Conservation (phyloP, 2,113 vertebrate species). For the Eptesicus fuscus region DNA sequence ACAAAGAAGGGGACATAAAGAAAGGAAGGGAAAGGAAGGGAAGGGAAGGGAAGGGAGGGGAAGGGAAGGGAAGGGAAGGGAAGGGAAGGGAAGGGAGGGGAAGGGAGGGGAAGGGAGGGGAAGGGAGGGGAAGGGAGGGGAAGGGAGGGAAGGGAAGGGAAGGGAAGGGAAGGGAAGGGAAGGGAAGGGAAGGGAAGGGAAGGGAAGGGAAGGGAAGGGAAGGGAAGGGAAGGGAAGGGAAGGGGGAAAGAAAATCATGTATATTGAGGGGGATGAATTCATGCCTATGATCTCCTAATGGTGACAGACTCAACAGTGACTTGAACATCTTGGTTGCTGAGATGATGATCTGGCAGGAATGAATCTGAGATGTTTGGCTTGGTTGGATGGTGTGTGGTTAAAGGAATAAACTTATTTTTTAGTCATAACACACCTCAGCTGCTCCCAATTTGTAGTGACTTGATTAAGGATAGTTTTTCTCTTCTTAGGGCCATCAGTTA, state of each 20-base stretch:
- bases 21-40: background rate
- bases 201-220: background rate
- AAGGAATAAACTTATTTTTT: background rate
- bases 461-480: background rate
- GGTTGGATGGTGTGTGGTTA: background rate
- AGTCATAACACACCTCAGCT: background rate
- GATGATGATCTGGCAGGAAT: background rate
- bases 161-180: too few relatives aligned
- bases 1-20: background rate
- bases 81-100: background rate
- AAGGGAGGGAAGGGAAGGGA: background rate
- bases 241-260: background rate
- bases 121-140: background rate
- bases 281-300: background rate
- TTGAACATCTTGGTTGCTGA: background rate
- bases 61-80: background rate
- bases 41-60: background rate
- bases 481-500: background rate
- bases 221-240: background rate
- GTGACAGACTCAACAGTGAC: background rate
- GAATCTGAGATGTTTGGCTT: background rate
- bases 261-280: background rate
- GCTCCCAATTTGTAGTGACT: background rate
- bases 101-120: background rate
- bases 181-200: too few relatives aligned